phyloP scores from a whole-genome alignment of 2,888 invertebrate genomes.

The Nemoura dubitans region DNA sequence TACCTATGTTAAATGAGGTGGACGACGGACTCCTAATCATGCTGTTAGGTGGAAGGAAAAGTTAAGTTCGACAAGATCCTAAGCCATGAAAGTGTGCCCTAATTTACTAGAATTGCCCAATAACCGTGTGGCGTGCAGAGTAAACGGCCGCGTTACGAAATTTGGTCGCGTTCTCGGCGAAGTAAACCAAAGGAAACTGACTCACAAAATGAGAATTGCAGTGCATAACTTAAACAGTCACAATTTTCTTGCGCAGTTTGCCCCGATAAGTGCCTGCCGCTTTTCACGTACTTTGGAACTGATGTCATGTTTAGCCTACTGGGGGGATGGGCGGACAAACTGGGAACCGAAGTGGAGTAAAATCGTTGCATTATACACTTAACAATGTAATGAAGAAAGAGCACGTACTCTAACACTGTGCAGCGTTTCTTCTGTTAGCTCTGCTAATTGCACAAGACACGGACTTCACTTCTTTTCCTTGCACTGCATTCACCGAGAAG shows the following conservation, averaged over 20 bases:
- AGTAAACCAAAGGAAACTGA: not conserved
- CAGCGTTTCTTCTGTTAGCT: not conserved
- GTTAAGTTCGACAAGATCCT: not conserved
- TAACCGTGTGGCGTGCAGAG: not conserved
- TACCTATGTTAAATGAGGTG: conserved; percentile 7
- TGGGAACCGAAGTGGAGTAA: not conserved
- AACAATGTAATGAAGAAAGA: not conserved
- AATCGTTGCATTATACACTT: not conserved
- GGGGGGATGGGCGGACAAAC: not conserved
- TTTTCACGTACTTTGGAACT: not conserved
- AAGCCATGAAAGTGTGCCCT: not conserved
- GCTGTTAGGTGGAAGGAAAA: not conserved
- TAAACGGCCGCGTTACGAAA: not conserved
- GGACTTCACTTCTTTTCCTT: not conserved
- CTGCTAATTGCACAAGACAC: not conserved
- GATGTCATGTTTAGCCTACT: not conserved
- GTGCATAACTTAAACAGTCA: not conserved
- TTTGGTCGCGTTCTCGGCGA: not conserved
- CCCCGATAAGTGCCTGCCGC: not conserved
- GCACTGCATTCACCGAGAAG: not conserved
- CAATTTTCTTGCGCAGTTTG: not conserved
- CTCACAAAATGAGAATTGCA: not conserved
- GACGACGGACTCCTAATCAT: not conserved
- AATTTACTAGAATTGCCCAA: conserved; percentile 3
- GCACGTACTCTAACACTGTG: not conserved